Evolutionary conservation across 2,797 vertebrate species (phyloP).

Genomic region (Acropternis orthonyx): DNA sequence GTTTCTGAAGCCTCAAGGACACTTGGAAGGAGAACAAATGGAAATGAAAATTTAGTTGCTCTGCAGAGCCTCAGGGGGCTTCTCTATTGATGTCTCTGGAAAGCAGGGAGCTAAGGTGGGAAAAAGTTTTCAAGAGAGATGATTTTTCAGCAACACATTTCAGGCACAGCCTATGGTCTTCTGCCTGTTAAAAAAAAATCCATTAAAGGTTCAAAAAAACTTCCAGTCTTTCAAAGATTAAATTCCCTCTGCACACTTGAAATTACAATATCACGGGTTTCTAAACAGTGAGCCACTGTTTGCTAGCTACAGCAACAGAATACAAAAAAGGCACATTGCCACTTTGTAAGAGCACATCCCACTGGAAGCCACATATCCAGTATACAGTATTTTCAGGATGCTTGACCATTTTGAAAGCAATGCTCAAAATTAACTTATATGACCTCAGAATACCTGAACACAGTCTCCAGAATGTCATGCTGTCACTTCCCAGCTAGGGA

Average conservation of each 20-base stretch:
- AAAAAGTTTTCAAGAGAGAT: neutral
- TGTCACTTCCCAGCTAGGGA: neutral
- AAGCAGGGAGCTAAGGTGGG: neutral
- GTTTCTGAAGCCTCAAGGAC: slow-evolving; percentile 7
- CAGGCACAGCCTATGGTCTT: neutral
- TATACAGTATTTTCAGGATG: neutral
- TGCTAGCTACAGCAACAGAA: neutral
- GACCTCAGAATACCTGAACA: neutral
- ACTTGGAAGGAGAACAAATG: slow-evolving; percentile 32
- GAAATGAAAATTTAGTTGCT: slow-evolving; percentile 12
- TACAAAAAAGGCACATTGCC: neutral
- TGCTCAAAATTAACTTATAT: neutral
- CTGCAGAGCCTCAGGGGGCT: neutral
- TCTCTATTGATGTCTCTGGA: neutral
- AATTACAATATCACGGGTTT: neutral
- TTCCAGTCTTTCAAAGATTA: neutral
- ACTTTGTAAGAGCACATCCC: neutral
- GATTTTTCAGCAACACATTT: neutral
- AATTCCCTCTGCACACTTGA: neutral
- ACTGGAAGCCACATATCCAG: neutral
- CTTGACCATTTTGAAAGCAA: neutral
- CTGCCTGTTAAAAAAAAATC: neutral
- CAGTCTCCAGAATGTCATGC: neutral
- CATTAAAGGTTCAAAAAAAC: neutral
- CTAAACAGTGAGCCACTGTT: slow-evolving; percentile 18